These are phyloP conservation scores for Aegithalos caudatus DNA, from an alignment of 2,113 vertebrate species.

Conservation along the genomic window DNA sequence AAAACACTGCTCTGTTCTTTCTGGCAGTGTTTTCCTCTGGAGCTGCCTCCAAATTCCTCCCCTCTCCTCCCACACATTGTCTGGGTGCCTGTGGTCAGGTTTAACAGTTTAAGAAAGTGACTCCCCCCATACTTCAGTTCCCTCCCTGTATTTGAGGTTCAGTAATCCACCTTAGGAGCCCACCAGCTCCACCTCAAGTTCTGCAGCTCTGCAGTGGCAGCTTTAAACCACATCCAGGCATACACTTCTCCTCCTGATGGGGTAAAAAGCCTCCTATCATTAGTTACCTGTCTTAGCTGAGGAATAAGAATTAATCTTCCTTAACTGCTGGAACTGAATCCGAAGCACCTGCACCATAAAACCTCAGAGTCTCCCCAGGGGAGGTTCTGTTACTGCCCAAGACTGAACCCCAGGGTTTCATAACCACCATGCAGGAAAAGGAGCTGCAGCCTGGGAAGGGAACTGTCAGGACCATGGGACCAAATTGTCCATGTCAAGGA, in stretches of 20 bases:
- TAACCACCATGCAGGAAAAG: fast-evolving
- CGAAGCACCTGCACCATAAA: background rate
- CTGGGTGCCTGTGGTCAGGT: background rate
- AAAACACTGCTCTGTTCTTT: background rate
- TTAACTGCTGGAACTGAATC: background rate
- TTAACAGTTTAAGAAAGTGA: background rate
- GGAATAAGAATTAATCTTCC: background rate
- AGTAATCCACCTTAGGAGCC: fast-evolving
- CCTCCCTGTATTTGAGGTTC: background rate
- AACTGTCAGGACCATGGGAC: background rate
- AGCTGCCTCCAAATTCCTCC: background rate
- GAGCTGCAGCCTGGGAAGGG: background rate
- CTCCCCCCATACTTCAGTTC: background rate
- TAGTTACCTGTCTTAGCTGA: background rate
- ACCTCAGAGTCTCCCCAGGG: background rate
- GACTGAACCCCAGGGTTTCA: background rate
- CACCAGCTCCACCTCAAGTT: background rate
- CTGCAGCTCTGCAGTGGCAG: background rate
- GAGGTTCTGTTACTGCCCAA: background rate
- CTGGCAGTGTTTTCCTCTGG: background rate
- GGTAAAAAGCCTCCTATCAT: background rate
- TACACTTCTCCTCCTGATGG: background rate
- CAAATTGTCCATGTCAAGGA: background rate
- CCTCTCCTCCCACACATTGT: background rate
- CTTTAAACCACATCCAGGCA: background rate